phyloP scores from a whole-genome alignment of 2,113 vertebrate genomes.

The Phrynocephalus versicolor region DNA sequence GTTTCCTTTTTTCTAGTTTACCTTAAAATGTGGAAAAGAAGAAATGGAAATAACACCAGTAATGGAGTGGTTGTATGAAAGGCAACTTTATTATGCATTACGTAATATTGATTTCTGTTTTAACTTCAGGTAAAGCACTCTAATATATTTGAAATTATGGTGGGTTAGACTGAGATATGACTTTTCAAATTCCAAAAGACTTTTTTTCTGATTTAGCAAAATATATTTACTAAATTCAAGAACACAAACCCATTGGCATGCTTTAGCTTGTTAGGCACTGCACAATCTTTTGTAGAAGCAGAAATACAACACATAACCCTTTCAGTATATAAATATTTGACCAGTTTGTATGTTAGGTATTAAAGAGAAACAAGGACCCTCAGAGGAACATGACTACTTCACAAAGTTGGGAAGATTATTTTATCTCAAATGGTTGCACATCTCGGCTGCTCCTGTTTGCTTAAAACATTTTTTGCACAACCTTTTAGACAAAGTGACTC shows the following conservation, averaged over 20 bases:
- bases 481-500: too few relatives aligned
- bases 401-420: neutral
- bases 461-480: too few relatives aligned
- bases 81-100: slow-evolving; percentile 58
- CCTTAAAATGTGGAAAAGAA: slow-evolving; percentile 21
- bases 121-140: slow-evolving; percentile 67
- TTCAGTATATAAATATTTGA: neutral
- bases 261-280: neutral
- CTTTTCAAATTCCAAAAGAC: neutral
- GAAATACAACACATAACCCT: neutral
- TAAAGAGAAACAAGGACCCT: neutral
- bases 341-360: neutral
- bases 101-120: slow-evolving; percentile 63
- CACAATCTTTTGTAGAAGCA: neutral
- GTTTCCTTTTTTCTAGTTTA: slow-evolving; percentile 49
- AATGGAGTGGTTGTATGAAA: slow-evolving; percentile 69
- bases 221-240: neutral
- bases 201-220: neutral
- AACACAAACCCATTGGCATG: neutral
- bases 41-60: slow-evolving; percentile 56
- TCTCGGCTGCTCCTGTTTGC: neutral
- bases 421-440: neutral
- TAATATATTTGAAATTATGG: neutral
- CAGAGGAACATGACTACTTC: too few relatives aligned
- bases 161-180: neutral